Evolutionary conservation across 2,113 vertebrate species (phyloP), one percentile per base, ranked within the genome.

Genomic region (Aegithalos caudatus): DNA sequence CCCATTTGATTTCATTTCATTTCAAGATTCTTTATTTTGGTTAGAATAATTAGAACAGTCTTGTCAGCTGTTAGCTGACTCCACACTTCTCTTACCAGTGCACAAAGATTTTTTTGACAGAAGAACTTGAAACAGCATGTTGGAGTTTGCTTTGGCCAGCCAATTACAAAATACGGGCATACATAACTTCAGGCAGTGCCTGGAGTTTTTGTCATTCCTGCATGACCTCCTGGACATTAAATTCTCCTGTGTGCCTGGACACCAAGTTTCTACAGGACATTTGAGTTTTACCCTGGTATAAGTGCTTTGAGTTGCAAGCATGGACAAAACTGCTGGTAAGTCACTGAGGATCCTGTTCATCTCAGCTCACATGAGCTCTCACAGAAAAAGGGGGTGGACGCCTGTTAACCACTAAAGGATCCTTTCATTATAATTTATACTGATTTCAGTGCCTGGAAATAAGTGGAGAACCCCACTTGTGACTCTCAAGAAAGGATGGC

Each of bases 31-130:
- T 72, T 85, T 62, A 23, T 48, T 87, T 67, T 33, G 13, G 5
- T 37, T 77, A 25, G 11, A 77, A 50, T 31, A 61, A 19, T 88
- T 61, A 64, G 17, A 90, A 53, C 14, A 64, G 40, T 61, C 48
- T 67, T 65, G 64, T 61, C 54, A 73, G 24, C 28, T 73, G 15
- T 53, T 83, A 83, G 72, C 60, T 86, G 37, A n/a, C 44, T 89
- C 56, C 60, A 84, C 51, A 20, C 12, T 81, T 81, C 40, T 79
- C 44, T 33, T 33, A 81, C 25, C 31, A 79, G 28, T 1, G 15
- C 37, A 76, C 20, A 69, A 70, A 78, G 51, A 64, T 64, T 81
- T 64, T 89, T 85, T 61, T 85, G 69, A 85, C 81, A 81, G 70
- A 91, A 83, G 23, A 91, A 42, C 23, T 76, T 89, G 65, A 81